A percentile compares a stretch with the other conserved stretches of the same genome.
These are phyloP conservation scores for Rousettus leschenaultii DNA, from an alignment of 2,113 vertebrate genomes.

Conservation along the genomic window DNA sequence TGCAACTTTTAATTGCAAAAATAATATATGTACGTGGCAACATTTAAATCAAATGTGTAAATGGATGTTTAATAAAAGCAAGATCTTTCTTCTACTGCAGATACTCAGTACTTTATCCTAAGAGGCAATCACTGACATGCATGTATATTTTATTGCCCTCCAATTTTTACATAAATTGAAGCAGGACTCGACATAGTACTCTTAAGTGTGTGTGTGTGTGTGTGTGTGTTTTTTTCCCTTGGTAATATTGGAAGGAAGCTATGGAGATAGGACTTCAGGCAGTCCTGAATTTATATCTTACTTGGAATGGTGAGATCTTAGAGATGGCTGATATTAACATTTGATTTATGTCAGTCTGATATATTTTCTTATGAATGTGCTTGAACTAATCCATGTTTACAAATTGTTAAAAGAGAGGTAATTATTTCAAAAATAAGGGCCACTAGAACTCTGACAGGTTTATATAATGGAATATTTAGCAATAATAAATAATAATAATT, in stretches of 20 bases:
- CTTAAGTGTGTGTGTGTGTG: background rate
- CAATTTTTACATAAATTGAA: background rate
- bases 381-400: background rate
- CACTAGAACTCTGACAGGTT: background rate
- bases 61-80: background rate
- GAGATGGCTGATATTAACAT: background rate
- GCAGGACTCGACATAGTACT: background rate
- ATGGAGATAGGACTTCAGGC: background rate
- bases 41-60: background rate
- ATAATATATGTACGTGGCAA: background rate
- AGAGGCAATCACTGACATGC: background rate
- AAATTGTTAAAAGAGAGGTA: background rate
- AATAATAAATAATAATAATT: background rate
- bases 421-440: background rate
- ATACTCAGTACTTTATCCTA: background rate
- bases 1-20: background rate
- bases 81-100: background rate
- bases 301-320: background rate
- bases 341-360: background rate
- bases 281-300: background rate
- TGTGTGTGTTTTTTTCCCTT: background rate
- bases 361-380: background rate
- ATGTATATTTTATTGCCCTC: background rate
- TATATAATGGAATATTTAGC: background rate
- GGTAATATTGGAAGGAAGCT: background rate